Evolutionary conservation across 2,888 invertebrate species (phyloP).

Genomic region (Masnerella sp.): DNA sequence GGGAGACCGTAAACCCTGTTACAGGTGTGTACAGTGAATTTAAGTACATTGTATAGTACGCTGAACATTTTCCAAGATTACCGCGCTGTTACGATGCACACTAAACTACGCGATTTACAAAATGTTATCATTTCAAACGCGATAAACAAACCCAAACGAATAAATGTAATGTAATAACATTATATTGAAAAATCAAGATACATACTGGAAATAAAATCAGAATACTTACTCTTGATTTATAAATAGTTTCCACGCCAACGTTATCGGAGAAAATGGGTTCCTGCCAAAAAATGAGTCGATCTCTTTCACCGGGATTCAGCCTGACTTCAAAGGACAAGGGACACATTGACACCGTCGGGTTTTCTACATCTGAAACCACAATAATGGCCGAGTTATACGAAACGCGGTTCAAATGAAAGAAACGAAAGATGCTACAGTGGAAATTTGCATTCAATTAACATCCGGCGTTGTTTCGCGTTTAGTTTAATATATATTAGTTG

Average conservation of each 20-base stretch:
- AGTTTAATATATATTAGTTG: conserved; percentile 19
- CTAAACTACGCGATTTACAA: too few relatives aligned
- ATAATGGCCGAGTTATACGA: conserved; percentile 5
- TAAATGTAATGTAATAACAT: too few relatives aligned
- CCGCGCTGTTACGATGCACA: too few relatives aligned
- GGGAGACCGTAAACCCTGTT: too few relatives aligned
- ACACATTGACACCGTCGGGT: conserved; percentile 81
- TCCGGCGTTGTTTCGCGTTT: conserved; percentile 8
- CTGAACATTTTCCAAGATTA: too few relatives aligned
- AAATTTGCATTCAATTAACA: conserved; percentile 25
- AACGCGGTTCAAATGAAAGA: neutral
- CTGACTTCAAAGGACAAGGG: conserved; percentile 82
- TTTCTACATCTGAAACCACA: conserved; percentile 78
- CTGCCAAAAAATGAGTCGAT: conserved; percentile 81
- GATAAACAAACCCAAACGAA: too few relatives aligned
- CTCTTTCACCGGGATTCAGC: conserved; percentile 79
- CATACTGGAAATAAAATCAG: conserved; percentile 1
- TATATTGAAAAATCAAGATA: too few relatives aligned
- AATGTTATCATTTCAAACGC: too few relatives aligned
- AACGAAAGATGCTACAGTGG: neutral
- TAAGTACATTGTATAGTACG: too few relatives aligned
- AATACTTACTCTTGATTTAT: conserved; percentile 81
- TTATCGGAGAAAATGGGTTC: conserved; percentile 83
- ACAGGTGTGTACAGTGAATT: too few relatives aligned
- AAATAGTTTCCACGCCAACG: conserved; percentile 79